Evolutionary conservation across 2,113 vertebrate genomes (phyloP), one percentile per base, ranked within the genome.

Genomic region (Greenwoodochromis staneri): DNA sequence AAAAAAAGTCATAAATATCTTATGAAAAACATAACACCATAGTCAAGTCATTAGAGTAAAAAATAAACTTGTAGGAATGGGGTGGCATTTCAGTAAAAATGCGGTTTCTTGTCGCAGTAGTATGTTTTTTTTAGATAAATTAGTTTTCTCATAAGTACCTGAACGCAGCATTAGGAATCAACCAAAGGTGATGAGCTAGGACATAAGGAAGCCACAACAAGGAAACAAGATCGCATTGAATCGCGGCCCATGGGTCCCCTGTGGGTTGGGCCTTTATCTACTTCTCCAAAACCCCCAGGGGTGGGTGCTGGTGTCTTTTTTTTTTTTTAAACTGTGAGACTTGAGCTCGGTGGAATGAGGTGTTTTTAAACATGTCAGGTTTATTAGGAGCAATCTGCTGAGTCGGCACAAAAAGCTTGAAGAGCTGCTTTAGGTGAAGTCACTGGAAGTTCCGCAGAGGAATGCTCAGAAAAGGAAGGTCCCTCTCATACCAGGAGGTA

Each of bases 401-500:
- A 73, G 27, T 51, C 57, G 1, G 14, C 2, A 21, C 29, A 31
- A 69, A 66, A 45, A 73, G 8, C 8, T 9, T 49, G 14, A 34
- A 4, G 31, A 8, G 14, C 36, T 53, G 34, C 9, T 9, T 16
- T 8, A 13, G 9, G 7, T 27, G 31, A 3, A 9, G 19, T 7
- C 21, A 14, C 6, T 55, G 45, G 14, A 38, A 40, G 47, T 66
- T 51, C 82, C 11, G 40, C 40, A 51, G 82, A 90, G 94, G 89
- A 93, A 98, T 98, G 98, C 93, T 95, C 13, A 92, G 96, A 55
- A 96, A 94, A 1, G 97, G 97, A 63, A 71, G 61, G 17, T 93
- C 95, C 88, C 95, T 94, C 29, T 96, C 97, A 66, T 99, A 98
- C 93, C 96, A 95, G 86, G 97, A 98, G 98, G 98, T 99, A 96